Base-by-base conservation (phyloP, 2,113 vertebrate species). In the Donacobius atricapilla region DNA sequence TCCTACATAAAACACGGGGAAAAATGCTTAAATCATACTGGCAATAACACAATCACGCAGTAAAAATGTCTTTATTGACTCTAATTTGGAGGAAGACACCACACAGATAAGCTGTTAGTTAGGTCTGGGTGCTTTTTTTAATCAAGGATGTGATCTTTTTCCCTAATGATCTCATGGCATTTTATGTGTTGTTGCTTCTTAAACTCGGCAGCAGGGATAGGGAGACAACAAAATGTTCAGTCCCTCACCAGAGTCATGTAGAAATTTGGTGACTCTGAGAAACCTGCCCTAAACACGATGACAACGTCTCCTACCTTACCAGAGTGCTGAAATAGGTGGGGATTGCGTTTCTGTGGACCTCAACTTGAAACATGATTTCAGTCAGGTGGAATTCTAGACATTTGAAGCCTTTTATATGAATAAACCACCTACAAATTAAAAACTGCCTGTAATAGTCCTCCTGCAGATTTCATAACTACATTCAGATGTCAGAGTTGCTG, bases 351-450 rank as follows among this genome's bases (percentile, higher is more conserved):
- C 61, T 60, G 25, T 39, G 23, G 22, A 71, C 28, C 16, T 61
- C 66, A 51, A 37, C 57, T 65, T 45, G 31, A 69, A 94, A 80
- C 42, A 5, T 2, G 6, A 30, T 19, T 76, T 66, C 21, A 33
- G 44, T 50, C 56, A 87, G 51, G 25, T 64, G 16, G 18, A 89
- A 77, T 71, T 87, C 30, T 33, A 89, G 28, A 28, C 13, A 28
- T 48, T 75, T 63, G 70, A 84, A 87, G n/a, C 9, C 30, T 89
- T 85, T 77, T 35, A 24, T 44, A 33, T 39, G 45, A 64, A 47
- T 85, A 63, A 90, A 73, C 48, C n/a, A 57, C 54, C 37, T 73
- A 68, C 22, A 60, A 89, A 85, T 80, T 95, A 96, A 90, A 93
- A 90, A 4, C 11, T 13, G 17, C 35, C 54, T 50, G 19, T 71